A percentile compares a stretch with the other conserved stretches of the same genome.
phyloP scores from a whole-genome alignment of 23 tunicate genomes.

The Botrylloides violaceus region DNA sequence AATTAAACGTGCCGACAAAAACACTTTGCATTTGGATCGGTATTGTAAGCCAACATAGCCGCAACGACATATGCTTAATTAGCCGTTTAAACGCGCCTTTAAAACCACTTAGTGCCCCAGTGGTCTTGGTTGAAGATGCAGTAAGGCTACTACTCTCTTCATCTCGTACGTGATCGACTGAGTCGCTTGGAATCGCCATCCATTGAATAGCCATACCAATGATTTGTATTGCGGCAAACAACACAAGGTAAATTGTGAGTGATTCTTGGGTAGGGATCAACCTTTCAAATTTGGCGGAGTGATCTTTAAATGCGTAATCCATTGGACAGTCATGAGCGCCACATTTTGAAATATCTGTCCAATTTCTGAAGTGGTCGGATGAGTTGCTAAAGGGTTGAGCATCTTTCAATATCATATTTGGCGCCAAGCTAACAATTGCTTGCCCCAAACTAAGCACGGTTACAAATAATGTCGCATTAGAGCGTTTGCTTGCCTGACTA shows the following conservation, averaged over 20 bases:
- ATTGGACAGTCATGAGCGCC: not conserved
- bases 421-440: not conserved
- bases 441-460: not conserved
- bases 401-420: not conserved
- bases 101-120: no score
- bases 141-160: not conserved
- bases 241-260: not conserved
- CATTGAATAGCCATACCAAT: not conserved
- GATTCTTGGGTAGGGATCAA: not conserved
- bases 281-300: not conserved
- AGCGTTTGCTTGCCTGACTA: no score
- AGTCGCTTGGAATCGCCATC: not conserved
- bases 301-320: not conserved
- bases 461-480: not conserved
- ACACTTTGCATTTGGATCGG: not conserved
- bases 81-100: not conserved
- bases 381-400: not conserved
- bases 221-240: not conserved
- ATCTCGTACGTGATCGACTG: not conserved
- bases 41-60: not conserved
- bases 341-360: not conserved
- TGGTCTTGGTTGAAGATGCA: not conserved
- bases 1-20: not conserved
- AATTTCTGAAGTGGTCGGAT: not conserved
- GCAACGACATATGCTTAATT: not conserved